Base-by-base conservation (phyloP, 1,140 invertebrate genomes). In the Bemisia tabaci region DNA sequence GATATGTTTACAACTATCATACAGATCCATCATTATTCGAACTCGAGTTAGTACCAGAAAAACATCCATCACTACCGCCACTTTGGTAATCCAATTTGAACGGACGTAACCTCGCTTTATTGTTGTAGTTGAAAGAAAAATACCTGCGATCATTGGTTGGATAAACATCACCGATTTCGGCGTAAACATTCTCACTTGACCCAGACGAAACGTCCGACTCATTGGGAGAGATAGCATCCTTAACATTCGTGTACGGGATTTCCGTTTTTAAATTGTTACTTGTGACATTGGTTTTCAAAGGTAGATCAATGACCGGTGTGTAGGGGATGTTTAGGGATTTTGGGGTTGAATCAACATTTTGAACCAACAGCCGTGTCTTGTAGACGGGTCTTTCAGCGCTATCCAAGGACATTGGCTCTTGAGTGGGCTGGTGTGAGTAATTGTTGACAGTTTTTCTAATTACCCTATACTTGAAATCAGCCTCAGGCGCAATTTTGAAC, bases 311-410 rank as follows among this genome's bases (percentile, higher is more conserved):
- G 5, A 48, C 33, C 33, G 33, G 5, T 5, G 33, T 48, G 17
- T 17, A 48, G 17, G 33, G 33, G 17, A 48, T 48, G 26, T 59
- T 58, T 59, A 59, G 21, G 1, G 22, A 33, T 11, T 33, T 58
- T 2, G 64, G 59, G 23, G 63, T 33, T 21, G 66, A 67, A 27
- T 67, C 67, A 22, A 67, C 65, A n/a, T 64, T 58, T 17, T 63
- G 63, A 17, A 69, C 66, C 26, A 65, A 63, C 59, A 69, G 65
- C 63, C 66, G 63, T 23, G 68, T 69, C 33, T 69, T 69, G 60
- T 65, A 69, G 23, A 69, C 64, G 1, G 68, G 68, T 65, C 67
- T 64, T 21, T 59, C 63, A 12, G 60, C 59, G 11, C 17, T 48
- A 17, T 48, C 17, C 33, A 17, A 48, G 17, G 33, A 48, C 33